These are phyloP conservation scores for Microcebus jonahi DNA, from an alignment of 2,113 vertebrate genomes.

Conservation along the genomic window DNA sequence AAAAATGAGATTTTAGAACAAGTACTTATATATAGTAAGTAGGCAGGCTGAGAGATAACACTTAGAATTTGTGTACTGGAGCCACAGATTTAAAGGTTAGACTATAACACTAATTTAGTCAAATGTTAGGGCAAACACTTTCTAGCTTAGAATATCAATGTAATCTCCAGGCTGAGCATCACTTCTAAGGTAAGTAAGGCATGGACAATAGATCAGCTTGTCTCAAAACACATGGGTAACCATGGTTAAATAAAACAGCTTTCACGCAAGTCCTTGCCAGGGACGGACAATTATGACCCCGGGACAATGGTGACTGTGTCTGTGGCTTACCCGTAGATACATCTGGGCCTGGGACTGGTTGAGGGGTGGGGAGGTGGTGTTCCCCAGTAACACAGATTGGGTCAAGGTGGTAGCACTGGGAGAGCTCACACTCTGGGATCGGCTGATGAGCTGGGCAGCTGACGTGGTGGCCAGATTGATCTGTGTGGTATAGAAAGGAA, in stretches of 20 bases:
- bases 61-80: not conserved
- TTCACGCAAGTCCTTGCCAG: not conserved
- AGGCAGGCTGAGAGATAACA: conserved; percentile 1
- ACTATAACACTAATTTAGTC: not conserved
- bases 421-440: conserved; percentile 89
- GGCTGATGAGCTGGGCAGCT: conserved; percentile 88
- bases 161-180: not conserved
- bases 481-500: conserved; percentile 78
- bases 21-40: not conserved
- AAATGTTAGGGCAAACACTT: not conserved
- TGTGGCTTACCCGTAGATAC: conserved; percentile 94
- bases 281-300: not conserved
- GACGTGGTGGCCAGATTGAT: conserved; percentile 89
- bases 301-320: not conserved
- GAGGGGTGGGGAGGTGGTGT: conserved; percentile 89
- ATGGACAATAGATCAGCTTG: not conserved
- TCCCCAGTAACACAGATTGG: conserved; percentile 95
- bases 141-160: not conserved
- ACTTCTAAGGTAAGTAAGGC: not conserved
- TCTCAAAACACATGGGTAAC: not conserved
- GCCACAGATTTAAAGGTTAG: not conserved
- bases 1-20: conserved; percentile 50
- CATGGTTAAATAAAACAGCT: not conserved
- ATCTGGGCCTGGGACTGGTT: conserved; percentile 95
- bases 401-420: conserved; percentile 94